Base-by-base conservation (phyloP, 1,140 invertebrate species). In the Batillaria attramentaria region DNA sequence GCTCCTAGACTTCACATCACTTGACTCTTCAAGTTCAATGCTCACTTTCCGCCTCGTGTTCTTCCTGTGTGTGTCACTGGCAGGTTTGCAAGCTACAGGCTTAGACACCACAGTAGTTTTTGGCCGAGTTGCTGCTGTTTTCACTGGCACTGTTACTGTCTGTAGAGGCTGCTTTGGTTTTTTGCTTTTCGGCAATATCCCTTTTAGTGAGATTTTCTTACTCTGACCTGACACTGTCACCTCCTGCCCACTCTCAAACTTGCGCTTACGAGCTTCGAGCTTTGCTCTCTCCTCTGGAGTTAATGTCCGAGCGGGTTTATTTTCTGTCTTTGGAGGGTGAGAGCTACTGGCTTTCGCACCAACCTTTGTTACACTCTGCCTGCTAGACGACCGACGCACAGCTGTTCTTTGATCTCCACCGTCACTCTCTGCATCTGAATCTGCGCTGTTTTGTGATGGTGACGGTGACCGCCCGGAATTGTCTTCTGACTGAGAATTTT, bases 231-330 rank as follows among this genome's bases (percentile, higher is more conserved):
- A 77, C 62, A 82, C 66, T 33, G 69, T 60, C 10, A 77, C 62
- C 43, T 74, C 70, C 50, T 79, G 77, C 18, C 46, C 74, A 50
- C 28, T 77, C 46, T 74, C 65, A 81, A 84, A 84, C 42, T 84
- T 84, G 46, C 68, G 77, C 42, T 50, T 70, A 13, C 83, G 75
- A 10, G 83, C 83, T 28, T 82, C 83, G 65, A 84, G 57, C 76
- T 69, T 80, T 28, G 79, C 65, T 35, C 72, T 72, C 73, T 84
- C 81, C 33, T 81, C 81, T 46, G 78, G 75, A 28, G 69, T 74
- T 43, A 81, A 42, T 24, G 33, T 42, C 28, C 31, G 37, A 41
- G 69, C 54, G 24, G 57, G 20, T 60, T 57, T 60, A 42, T 68
- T 39, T 31, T 54, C 37, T 31, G 3, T 60, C 39, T 24, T 24